phyloP scores from a whole-genome alignment of 2,113 vertebrate genomes.

The Urocolius indicus region DNA sequence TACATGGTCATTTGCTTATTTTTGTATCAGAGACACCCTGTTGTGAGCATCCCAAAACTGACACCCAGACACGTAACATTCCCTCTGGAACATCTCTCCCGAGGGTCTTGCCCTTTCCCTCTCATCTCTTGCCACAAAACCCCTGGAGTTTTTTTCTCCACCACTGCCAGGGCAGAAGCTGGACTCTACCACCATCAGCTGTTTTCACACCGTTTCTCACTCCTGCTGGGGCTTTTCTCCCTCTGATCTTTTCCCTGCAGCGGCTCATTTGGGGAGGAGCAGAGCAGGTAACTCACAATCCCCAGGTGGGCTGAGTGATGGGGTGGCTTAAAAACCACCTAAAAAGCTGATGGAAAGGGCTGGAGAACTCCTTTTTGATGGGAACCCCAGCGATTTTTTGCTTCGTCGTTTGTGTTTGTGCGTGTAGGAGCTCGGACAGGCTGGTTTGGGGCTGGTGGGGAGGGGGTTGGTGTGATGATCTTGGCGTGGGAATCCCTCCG shows the following conservation, averaged over 20 bases:
- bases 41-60: neutral
- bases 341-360: neutral
- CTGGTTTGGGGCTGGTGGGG: neutral
- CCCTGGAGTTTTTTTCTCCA: neutral
- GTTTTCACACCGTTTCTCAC: neutral
- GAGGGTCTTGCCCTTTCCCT: neutral
- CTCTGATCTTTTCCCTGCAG: accelerated
- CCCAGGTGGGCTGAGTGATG: neutral
- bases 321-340: neutral
- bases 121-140: neutral
- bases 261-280: neutral
- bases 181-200: accelerated
- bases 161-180: accelerated
- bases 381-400: accelerated
- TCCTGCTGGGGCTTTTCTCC: neutral
- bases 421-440: accelerated
- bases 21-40: accelerated
- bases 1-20: accelerated
- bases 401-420: accelerated
- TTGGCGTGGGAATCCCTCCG: accelerated
- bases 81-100: neutral
- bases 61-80: neutral
- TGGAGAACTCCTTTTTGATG: neutral
- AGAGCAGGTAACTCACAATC: neutral
- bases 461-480: accelerated